phyloP scores from a whole-genome alignment of 2,797 vertebrate species.

The Gambelia wislizenii region DNA sequence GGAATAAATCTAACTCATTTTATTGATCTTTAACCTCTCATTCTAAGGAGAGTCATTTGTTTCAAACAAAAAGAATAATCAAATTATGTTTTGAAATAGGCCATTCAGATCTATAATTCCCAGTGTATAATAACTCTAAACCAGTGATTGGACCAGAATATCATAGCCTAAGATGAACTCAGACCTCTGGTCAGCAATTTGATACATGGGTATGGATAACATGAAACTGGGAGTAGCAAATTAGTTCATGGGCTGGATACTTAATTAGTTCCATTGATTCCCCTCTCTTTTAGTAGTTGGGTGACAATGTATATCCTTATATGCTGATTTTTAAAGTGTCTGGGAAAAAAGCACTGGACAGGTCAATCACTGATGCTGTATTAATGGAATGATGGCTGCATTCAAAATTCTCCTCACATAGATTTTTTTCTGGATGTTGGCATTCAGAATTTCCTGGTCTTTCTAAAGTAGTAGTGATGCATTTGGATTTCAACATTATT shows the following conservation, averaged over 20 bases:
- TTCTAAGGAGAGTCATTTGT: not conserved
- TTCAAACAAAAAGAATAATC: not conserved
- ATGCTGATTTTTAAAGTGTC: conserved; percentile 14
- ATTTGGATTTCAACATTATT: not conserved
- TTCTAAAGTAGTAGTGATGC: not conserved
- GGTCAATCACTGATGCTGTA: not conserved
- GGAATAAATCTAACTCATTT: not conserved
- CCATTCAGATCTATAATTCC: rapidly evolving
- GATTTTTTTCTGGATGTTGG: too few species aligned
- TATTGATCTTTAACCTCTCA: not conserved
- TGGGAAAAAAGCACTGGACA: not conserved
- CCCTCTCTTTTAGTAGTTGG: not conserved
- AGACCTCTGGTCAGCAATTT: not conserved
- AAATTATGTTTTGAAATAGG: not conserved
- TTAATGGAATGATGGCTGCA: not conserved
- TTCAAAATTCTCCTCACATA: not conserved
- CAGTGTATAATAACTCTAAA: not conserved
- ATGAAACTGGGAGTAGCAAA: conserved; percentile 34
- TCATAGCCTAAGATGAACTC: not conserved
- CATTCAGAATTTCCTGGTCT: not conserved
- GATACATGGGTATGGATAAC: conserved; percentile 45
- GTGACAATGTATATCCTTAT: not conserved
- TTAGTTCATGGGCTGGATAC: conserved; percentile 22
- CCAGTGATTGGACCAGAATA: rapidly evolving
- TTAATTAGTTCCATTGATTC: conserved; percentile 34